Conservation (phyloP, 2,113 vertebrate species). For the Kryptolebias marmoratus region DNA sequence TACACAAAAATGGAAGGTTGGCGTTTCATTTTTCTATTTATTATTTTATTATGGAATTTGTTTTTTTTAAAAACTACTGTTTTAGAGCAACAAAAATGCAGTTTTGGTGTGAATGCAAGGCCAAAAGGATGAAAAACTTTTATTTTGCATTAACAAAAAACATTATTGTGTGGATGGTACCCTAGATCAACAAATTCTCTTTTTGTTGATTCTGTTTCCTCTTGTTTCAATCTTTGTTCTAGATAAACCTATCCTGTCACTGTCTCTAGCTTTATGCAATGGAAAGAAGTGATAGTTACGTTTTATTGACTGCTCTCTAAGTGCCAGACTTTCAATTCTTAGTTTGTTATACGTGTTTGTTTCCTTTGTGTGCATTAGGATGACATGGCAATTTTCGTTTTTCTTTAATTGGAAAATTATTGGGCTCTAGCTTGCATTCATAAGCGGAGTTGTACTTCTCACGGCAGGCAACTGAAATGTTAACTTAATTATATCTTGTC, state of each 20-base stretch:
- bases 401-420: slow-evolving; percentile 8
- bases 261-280: slow-evolving; percentile 4
- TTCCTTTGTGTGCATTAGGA: slow-evolving; percentile 29
- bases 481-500: slow-evolving; percentile 17
- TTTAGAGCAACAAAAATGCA: too few relatives aligned
- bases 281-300: background rate
- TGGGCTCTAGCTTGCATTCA: slow-evolving; percentile 26
- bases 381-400: slow-evolving; percentile 10
- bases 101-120: too few relatives aligned
- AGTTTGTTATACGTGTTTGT: background rate
- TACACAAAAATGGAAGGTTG: too few relatives aligned
- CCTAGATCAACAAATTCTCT: too few relatives aligned
- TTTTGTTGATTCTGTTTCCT: background rate
- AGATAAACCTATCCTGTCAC: background rate
- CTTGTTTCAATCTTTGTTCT: background rate
- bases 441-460: slow-evolving; percentile 15
- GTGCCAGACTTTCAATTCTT: background rate
- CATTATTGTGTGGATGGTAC: too few relatives aligned
- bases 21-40: too few relatives aligned
- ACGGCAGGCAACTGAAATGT: slow-evolving; percentile 13
- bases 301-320: background rate
- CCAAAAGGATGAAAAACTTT: too few relatives aligned
- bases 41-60: too few relatives aligned
- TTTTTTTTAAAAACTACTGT: too few relatives aligned
- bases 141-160: too few relatives aligned